Conservation (phyloP, 2,888 invertebrate genomes). For the Melanotus villosus region DNA sequence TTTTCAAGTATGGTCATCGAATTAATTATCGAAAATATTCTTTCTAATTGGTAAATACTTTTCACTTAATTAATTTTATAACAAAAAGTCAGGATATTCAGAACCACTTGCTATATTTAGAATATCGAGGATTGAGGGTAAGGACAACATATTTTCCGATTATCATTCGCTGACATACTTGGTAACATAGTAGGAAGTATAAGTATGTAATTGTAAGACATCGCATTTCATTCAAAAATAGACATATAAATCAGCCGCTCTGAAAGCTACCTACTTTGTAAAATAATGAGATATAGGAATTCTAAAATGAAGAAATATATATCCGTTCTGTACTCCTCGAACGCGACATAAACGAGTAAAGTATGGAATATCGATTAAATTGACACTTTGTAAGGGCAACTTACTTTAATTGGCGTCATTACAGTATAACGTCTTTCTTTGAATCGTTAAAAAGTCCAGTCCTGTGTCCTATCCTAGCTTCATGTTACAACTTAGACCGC, state of each 20-base stretch:
- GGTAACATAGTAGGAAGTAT: slow-evolving; percentile 20
- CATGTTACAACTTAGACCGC: slow-evolving; percentile 50
- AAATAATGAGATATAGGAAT: slow-evolving; percentile 29
- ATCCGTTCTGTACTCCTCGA: not conserved
- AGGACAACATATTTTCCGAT: slow-evolving; percentile 20
- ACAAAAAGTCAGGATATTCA: too few relatives aligned
- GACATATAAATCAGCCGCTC: slow-evolving; percentile 23
- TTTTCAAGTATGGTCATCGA: too few relatives aligned
- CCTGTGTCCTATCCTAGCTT: slow-evolving; percentile 39
- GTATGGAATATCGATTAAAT: slow-evolving; percentile 35
- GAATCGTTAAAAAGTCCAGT: slow-evolving; percentile 37
- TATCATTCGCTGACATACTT: slow-evolving; percentile 4
- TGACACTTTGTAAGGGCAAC: slow-evolving; percentile 29
- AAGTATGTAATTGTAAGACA: slow-evolving; percentile 20
- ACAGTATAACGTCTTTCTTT: slow-evolving; percentile 38
- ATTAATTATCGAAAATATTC: too few relatives aligned
- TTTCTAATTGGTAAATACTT: too few relatives aligned
- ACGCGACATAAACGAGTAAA: slow-evolving; percentile 18
- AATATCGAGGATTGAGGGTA: too few relatives aligned
- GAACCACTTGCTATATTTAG: too few relatives aligned
- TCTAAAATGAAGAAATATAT: slow-evolving; percentile 14
- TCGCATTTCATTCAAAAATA: slow-evolving; percentile 22
- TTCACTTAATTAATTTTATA: too few relatives aligned
- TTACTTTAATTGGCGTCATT: slow-evolving; percentile 39
- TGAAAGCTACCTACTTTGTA: slow-evolving; percentile 27